A percentile compares a stretch with the other conserved stretches of the same genome.
These are phyloP conservation scores for Chinchilla lanigera DNA, from an alignment of 2,113 vertebrate species.

Conservation along the genomic window DNA sequence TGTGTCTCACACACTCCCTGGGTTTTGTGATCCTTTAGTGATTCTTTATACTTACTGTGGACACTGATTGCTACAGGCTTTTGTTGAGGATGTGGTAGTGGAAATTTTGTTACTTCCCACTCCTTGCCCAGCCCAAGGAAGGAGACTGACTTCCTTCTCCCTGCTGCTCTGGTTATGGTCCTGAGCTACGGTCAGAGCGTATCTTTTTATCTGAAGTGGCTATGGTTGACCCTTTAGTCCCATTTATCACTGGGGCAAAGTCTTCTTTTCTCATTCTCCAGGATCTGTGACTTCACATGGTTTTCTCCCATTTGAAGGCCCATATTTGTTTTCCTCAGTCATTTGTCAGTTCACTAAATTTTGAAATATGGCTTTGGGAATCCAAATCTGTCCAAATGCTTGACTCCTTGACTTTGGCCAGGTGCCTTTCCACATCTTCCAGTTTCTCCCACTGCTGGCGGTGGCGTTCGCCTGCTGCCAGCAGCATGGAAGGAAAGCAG, in stretches of 20 bases:
- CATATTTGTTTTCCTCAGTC: conserved; percentile 43
- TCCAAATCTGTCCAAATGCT: conserved; percentile 10
- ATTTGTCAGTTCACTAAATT: neutral
- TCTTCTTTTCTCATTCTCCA: neutral
- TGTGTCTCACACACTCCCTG: neutral
- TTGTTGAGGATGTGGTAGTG: neutral
- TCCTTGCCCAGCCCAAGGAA: neutral
- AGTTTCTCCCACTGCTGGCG: neutral
- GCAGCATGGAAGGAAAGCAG: neutral
- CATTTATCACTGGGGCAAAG: neutral
- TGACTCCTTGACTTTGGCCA: neutral
- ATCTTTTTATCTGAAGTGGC: neutral
- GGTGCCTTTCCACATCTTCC: neutral
- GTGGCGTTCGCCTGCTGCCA: neutral
- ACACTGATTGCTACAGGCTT: neutral
- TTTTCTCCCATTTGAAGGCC: neutral
- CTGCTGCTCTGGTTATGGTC: neutral
- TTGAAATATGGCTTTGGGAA: conserved; percentile 47
- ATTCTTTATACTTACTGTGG: neutral
- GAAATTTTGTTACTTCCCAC: neutral
- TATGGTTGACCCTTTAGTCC: neutral
- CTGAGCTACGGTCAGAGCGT: neutral
- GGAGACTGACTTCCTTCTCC: neutral
- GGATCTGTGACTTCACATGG: neutral
- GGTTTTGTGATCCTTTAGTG: neutral